These are phyloP conservation scores for Lobophora halterata DNA, from an alignment of 2,888 invertebrate species.

Conservation along the genomic window DNA sequence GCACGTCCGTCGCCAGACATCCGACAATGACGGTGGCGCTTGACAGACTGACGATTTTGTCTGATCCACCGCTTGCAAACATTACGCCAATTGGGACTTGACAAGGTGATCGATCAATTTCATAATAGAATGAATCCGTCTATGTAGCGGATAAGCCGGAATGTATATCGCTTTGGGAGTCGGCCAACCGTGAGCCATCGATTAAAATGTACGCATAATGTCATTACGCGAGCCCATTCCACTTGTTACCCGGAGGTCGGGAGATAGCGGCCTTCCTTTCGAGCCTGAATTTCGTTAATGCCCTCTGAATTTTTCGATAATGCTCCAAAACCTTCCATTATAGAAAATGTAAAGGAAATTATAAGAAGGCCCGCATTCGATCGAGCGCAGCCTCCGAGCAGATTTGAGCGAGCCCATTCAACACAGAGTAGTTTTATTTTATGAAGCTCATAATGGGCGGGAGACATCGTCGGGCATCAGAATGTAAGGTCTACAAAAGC, in stretches of 20 bases:
- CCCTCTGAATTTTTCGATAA: constrained; percentile 50
- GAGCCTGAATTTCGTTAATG: constrained; percentile 52
- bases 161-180: constrained; percentile 49
- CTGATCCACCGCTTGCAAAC: constrained; percentile 9
- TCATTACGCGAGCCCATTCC: constrained; percentile 55
- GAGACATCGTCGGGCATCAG: constrained; percentile 44
- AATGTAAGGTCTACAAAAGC: constrained; percentile 54
- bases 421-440: constrained; percentile 38
- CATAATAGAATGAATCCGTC: constrained; percentile 44
- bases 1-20: constrained; percentile 54
- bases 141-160: constrained; percentile 45
- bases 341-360: constrained; percentile 49
- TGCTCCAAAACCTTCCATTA: constrained; percentile 45
- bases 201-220: constrained; percentile 68
- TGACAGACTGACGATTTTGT: constrained; percentile 6
- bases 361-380: constrained; percentile 33
- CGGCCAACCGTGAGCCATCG: constrained; percentile 59
- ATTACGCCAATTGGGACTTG: constrained; percentile 21
- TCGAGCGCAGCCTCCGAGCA: constrained; percentile 7
- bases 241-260: constrained; percentile 47
- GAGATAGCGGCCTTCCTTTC: constrained; percentile 49
- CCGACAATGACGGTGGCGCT: too few species aligned
- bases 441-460: constrained; percentile 38
- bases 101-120: constrained; percentile 53
- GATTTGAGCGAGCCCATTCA: constrained; percentile 30